These are phyloP conservation scores for Pasiphila rectangulata DNA, from an alignment of 2,888 invertebrate genomes.

Conservation along the genomic window DNA sequence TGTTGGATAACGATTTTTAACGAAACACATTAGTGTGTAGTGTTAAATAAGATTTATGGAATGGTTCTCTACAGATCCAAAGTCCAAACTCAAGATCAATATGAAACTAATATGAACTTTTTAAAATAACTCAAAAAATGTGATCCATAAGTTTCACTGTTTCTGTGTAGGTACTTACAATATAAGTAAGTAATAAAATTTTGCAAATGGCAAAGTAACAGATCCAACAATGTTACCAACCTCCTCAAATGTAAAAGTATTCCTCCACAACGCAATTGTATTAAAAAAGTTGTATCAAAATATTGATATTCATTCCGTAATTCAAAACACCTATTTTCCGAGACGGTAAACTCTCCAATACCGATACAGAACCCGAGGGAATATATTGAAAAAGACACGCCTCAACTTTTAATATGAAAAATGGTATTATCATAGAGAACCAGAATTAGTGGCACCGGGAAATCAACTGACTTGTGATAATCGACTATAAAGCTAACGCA, in stretches of 20 bases:
- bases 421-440: constrained; percentile 69
- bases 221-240: no score
- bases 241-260: background rate
- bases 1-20: background rate
- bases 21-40: no score
- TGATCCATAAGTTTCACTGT: no score
- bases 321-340: constrained; percentile 34
- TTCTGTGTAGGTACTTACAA: no score
- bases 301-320: constrained; percentile 30
- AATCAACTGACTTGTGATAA: background rate
- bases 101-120: no score
- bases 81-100: no score
- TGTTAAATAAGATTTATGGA: no score
- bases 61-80: no score
- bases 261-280: constrained; percentile 4
- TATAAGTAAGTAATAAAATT: no score
- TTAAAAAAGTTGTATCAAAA: constrained; percentile 28
- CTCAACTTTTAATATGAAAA: constrained; percentile 78
- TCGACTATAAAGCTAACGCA: constrained; percentile 2
- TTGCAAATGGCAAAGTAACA: background rate
- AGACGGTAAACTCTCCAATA: constrained; percentile 30
- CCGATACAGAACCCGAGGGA: constrained; percentile 37
- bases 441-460: background rate
- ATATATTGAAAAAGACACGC: constrained; percentile 45
- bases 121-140: no score